These are phyloP conservation scores for Parauchenoglanis ngamensis DNA, from an alignment of 2,797 vertebrate species.

Conservation along the genomic window DNA sequence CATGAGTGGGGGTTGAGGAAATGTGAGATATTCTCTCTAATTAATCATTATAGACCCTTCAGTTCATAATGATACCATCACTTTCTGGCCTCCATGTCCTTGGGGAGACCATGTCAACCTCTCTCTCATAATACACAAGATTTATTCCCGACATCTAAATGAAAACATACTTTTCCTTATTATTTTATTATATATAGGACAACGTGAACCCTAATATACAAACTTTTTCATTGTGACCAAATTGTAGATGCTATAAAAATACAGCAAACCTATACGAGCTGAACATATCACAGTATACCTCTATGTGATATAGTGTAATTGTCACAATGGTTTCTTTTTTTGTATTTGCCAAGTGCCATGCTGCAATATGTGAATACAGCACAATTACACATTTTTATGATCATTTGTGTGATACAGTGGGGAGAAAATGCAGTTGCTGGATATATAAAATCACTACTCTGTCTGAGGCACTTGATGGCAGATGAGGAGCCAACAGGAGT, in stretches of 20 bases:
- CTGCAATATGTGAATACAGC: slow-evolving; percentile 47
- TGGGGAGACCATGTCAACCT: slow-evolving; percentile 19
- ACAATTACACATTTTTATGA: slow-evolving; percentile 66
- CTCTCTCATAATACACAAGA: neutral
- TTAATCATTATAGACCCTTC: slow-evolving; percentile 69
- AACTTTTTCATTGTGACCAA: neutral
- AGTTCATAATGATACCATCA: slow-evolving; percentile 46
- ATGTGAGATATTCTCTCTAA: slow-evolving; percentile 56
- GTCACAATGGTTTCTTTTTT: slow-evolving; percentile 62
- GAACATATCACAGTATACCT: neutral
- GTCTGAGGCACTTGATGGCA: slow-evolving; percentile 67
- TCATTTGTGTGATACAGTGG: slow-evolving; percentile 51
- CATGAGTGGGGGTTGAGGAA: slow-evolving; percentile 54
- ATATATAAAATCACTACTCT: slow-evolving; percentile 66
- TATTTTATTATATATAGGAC: slow-evolving; percentile 34
- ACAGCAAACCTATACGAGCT: neutral
- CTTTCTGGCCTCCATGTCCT: slow-evolving; percentile 17
- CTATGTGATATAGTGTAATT: slow-evolving; percentile 51
- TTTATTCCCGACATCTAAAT: slow-evolving; percentile 55
- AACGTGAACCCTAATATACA: slow-evolving; percentile 26
- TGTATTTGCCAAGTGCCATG: slow-evolving; percentile 47
- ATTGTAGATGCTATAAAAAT: neutral
- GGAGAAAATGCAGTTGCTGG: slow-evolving; percentile 62
- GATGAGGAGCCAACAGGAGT: slow-evolving; percentile 64
- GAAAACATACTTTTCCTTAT: slow-evolving; percentile 4